Conservation (phyloP, 2,888 invertebrate species). For the Thecophora atra region DNA sequence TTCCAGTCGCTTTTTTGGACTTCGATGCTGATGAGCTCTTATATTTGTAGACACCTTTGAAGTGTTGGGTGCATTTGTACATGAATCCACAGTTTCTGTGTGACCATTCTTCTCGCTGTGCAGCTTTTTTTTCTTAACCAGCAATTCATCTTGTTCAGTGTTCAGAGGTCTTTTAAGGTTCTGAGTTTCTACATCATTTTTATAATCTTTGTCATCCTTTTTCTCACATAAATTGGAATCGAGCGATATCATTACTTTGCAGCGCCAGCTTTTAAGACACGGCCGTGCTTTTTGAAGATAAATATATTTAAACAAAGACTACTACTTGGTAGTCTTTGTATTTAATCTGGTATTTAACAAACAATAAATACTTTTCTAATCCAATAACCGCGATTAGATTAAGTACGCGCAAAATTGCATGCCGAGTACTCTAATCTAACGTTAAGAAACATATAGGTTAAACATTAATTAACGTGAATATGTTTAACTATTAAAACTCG, state of each 20-base stretch:
- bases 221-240: background rate
- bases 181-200: background rate
- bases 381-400: no score
- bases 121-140: background rate
- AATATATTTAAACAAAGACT: no score
- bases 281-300: no score
- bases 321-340: no score
- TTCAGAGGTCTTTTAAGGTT: background rate
- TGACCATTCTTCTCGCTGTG: background rate
- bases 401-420: no score
- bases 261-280: no score
- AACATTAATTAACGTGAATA: no score
- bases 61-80: background rate
- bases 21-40: slow-evolving; percentile 34
- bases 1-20: slow-evolving; percentile 47
- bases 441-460: no score
- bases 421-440: no score
- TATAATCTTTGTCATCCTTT: background rate
- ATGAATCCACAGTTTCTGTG: background rate
- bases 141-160: background rate
- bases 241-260: background rate
- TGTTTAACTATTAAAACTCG: no score
- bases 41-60: background rate
- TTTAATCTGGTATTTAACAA: no score
- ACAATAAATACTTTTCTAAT: no score